Base-by-base conservation (phyloP, 2,888 invertebrate species). In the Pimpla rufipes region DNA sequence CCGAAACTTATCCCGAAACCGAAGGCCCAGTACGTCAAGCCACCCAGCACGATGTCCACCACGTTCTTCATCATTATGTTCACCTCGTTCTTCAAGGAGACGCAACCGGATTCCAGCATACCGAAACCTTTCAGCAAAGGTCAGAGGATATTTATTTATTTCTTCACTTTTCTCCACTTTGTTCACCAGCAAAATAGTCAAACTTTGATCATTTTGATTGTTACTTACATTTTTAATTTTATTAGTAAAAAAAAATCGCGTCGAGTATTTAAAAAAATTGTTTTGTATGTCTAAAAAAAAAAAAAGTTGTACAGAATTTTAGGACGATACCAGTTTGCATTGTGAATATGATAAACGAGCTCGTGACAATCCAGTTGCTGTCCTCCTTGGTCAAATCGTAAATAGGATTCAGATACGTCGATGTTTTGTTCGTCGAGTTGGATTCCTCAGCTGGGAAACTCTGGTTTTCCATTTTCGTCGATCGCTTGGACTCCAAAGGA, bases 51-150 rank as follows among this genome's bases (percentile, higher is more conserved):
- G 70, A 99, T 98, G 89, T 99, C 98, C 0, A 98, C 97, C 0
- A 98, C 96, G 90, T 98, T 98, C 93, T 99, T 99, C 97, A 99
- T 98, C 98, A 99, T 98, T 80, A 99, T 98, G 92, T 98, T 98
- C 0, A 98, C 98, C 94, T 98, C 98, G 91, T 98, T 98, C 93
- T 98, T 98, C 73, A 97, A 95, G 0, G 98, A 98, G 0, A 98
- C 98, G 88, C 97, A 97, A 1, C 98, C 98, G 0, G 98, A 98
- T 92, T 98, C 98, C 87, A 98, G 93, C 96, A 99, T 97, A 0
- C 98, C 98, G 90, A 98, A 99, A 23, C 98, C 98, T 98, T 89
- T 3, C 13, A n/a, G 0, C 35, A n/a, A 35, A n/a, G 11, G 4
- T 23, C 21, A 57, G n/a, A 11, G 2, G 1, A 57, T 5, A 18